These are phyloP conservation scores for Glossophaga mutica DNA, from an alignment of 2,797 vertebrate species.

Conservation along the genomic window DNA sequence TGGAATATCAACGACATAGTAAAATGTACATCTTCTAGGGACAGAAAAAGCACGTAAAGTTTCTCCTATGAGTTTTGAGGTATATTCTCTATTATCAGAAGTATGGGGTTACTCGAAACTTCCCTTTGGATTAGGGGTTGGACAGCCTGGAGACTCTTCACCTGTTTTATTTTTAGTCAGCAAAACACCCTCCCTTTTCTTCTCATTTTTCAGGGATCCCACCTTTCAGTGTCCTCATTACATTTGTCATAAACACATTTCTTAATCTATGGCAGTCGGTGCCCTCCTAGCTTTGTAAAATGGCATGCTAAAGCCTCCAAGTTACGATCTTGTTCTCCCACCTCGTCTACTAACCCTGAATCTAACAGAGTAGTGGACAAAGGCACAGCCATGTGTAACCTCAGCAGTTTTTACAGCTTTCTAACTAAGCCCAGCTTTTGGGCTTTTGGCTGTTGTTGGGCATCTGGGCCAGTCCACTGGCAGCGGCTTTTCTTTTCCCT, in stretches of 20 bases:
- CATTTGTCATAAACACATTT: too few species aligned
- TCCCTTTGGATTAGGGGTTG: neutral
- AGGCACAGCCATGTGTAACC: too few species aligned
- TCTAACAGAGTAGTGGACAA: too few species aligned
- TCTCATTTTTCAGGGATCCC: neutral
- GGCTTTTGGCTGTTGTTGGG: neutral
- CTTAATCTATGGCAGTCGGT: neutral
- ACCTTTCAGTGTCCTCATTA: neutral
- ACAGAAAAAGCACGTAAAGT: neutral
- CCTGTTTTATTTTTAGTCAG: neutral
- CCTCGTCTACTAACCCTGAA: neutral
- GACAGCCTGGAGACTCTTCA: neutral
- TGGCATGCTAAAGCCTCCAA: neutral
- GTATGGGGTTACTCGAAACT: neutral
- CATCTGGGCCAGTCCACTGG: neutral
- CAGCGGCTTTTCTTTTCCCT: neutral
- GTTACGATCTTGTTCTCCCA: neutral
- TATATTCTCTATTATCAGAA: neutral
- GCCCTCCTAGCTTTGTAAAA: neutral
- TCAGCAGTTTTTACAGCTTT: too few species aligned
- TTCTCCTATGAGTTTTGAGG: neutral
- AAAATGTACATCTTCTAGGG: neutral
- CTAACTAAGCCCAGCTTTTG: too few species aligned
- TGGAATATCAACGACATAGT: neutral
- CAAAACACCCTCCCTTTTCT: too few species aligned